Conservation (phyloP, 1,140 invertebrate species). For the Steinernema khuongi region DNA sequence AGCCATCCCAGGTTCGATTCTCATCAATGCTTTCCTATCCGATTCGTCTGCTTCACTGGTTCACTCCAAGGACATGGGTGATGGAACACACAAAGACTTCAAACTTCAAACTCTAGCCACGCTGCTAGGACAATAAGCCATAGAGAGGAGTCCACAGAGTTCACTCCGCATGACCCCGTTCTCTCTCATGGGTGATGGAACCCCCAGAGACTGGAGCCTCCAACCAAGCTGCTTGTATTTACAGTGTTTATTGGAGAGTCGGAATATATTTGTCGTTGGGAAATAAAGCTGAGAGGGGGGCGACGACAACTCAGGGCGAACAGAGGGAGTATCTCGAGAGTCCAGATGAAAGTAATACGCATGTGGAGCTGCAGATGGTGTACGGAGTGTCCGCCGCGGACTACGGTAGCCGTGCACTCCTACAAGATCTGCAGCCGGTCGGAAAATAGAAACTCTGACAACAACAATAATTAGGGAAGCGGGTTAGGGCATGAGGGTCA, state of each 20-base stretch:
- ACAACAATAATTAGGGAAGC: neutral
- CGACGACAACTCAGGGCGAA: neutral
- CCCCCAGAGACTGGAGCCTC: too few species aligned
- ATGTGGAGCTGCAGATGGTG: conserved; percentile 14
- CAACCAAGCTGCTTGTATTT: neutral
- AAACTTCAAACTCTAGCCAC: too few species aligned
- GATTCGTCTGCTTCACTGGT: too few species aligned
- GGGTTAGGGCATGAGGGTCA: neutral
- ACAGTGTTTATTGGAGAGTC: conserved; percentile 8
- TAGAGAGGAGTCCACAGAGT: too few species aligned
- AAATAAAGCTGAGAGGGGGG: conserved; percentile 10
- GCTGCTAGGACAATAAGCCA: too few species aligned
- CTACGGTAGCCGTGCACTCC: neutral
- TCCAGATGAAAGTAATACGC: conserved; percentile 11
- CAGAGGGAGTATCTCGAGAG: neutral
- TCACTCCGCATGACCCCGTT: too few species aligned
- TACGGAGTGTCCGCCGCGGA: neutral
- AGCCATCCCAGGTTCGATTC: too few species aligned
- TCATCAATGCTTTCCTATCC: too few species aligned
- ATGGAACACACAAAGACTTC: too few species aligned
- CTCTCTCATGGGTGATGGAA: too few species aligned
- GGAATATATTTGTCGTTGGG: neutral
- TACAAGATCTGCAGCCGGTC: neutral
- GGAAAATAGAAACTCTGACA: conserved; percentile 9
- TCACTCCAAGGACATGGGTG: too few species aligned